These are phyloP conservation scores for Eidolon helvum DNA, from an alignment of 2,113 vertebrate species.

Conservation along the genomic window DNA sequence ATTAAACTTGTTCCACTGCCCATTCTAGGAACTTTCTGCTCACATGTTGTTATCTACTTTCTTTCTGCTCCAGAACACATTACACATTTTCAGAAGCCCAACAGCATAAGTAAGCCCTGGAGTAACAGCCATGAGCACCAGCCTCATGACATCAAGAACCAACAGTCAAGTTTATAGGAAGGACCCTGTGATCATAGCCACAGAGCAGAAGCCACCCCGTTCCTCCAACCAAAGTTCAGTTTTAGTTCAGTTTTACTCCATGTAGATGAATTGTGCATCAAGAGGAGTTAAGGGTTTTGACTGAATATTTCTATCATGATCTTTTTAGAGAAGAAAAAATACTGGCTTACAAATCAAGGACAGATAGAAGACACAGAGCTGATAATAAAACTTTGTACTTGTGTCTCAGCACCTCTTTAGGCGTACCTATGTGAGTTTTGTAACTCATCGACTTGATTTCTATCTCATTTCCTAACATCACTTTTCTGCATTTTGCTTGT, in stretches of 20 bases:
- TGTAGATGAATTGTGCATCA: neutral
- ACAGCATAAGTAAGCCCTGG: neutral
- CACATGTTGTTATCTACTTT: fast-evolving
- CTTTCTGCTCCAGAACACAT: neutral
- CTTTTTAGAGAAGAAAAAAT: neutral
- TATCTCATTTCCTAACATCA: neutral
- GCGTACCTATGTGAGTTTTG: fast-evolving
- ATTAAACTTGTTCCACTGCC: neutral
- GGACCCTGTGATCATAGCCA: neutral
- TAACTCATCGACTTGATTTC: neutral
- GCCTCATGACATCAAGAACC: neutral
- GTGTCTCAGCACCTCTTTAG: neutral
- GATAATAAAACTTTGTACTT: too few species aligned
- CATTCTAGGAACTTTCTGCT: neutral
- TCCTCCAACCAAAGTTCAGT: neutral
- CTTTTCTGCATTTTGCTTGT: neutral
- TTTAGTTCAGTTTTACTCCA: neutral
- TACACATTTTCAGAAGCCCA: neutral
- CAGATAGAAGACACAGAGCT: neutral
- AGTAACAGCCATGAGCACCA: too few species aligned
- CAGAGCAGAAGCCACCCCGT: neutral
- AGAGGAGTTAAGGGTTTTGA: too few species aligned
- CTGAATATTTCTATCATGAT: neutral
- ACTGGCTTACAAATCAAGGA: neutral
- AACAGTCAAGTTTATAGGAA: neutral